Conservation (phyloP, 2,113 vertebrate species). For the Menura novaehollandiae region DNA sequence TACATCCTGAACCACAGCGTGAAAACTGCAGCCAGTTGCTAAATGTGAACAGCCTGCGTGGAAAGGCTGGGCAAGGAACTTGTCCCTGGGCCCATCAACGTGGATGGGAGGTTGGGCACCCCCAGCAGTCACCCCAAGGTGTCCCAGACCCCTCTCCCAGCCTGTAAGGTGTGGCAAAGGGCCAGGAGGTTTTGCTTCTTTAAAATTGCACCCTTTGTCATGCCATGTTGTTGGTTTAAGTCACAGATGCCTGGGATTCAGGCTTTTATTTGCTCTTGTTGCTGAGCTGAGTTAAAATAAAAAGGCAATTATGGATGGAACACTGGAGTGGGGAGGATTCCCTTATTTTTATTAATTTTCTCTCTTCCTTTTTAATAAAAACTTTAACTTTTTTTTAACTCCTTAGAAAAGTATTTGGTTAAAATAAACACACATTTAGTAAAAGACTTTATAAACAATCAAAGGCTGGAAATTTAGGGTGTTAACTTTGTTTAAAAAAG, state of each 20-base stretch:
- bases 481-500: background rate
- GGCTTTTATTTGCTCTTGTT: background rate
- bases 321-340: background rate
- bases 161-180: background rate
- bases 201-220: background rate
- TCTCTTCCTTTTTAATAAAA: background rate
- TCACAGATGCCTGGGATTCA: background rate
- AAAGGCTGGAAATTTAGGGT: background rate
- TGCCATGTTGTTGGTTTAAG: background rate
- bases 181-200: background rate
- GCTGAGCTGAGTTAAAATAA: background rate
- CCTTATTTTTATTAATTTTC: background rate
- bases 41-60: background rate
- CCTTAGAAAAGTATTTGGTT: background rate
- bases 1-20: background rate
- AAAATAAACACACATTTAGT: background rate
- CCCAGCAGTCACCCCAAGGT: background rate
- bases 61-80: background rate
- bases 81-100: background rate
- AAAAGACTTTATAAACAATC: background rate
- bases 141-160: background rate
- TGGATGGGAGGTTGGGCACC: background rate
- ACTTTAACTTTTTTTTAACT: background rate
- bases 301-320: background rate
- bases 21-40: background rate